phyloP scores from a whole-genome alignment of 30 jellyfish, hydroid and myxozoan genomes.

The Catostylus mosaicus region DNA sequence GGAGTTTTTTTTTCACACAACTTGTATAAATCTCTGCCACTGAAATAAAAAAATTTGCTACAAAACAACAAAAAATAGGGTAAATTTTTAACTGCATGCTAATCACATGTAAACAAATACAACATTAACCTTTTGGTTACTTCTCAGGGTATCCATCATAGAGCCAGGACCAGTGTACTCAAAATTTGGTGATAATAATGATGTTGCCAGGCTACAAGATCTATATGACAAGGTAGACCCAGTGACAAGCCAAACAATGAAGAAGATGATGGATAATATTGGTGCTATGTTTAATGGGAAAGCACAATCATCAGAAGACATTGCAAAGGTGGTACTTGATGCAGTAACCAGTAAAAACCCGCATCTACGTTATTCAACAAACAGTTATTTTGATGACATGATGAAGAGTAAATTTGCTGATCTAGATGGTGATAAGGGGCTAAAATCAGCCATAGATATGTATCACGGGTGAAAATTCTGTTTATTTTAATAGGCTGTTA shows the following conservation, averaged over 20 bases:
- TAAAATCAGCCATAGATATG: not conserved
- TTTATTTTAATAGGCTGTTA: no score
- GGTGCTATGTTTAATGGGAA: not conserved
- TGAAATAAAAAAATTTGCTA: no score
- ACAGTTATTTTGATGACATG: not conserved
- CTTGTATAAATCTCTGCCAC: no score
- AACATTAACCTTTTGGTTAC: not conserved
- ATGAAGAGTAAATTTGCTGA: not conserved
- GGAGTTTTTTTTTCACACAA: no score
- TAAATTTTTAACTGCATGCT: no score
- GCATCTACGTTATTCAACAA: slow-evolving; percentile 13
- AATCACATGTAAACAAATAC: no score
- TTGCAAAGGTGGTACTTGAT: slow-evolving; percentile 19
- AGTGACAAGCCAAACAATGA: not conserved
- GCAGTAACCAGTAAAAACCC: slow-evolving; percentile 12
- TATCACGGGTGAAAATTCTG: not conserved
- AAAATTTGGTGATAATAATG: slow-evolving; percentile 22
- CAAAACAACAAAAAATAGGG: no score
- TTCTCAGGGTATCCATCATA: slow-evolving; percentile 32
- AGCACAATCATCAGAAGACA: slow-evolving; percentile 10
- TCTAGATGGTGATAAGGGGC: slow-evolving; percentile 7
- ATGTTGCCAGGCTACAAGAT: not conserved
- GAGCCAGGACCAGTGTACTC: slow-evolving; percentile 56
- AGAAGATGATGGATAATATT: not conserved
- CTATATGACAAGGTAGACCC: not conserved